Base-by-base conservation (phyloP, 1,140 invertebrate genomes). In the Ptiloglossa arizonensis region DNA sequence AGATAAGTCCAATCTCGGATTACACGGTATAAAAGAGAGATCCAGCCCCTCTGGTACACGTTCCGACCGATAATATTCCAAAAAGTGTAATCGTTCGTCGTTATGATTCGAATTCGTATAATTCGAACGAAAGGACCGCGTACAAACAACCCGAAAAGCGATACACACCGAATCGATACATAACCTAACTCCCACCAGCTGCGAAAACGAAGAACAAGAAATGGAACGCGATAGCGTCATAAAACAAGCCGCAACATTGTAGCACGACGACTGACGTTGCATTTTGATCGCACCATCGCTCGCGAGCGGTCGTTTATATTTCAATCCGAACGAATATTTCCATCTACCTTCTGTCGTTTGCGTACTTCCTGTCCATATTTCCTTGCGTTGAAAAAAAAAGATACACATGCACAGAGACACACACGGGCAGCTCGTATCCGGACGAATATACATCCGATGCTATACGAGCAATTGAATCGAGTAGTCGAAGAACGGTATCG, bases 101-200 rank as follows among this genome's bases (percentile, higher is more conserved):
- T 22, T n/a, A n/a, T n/a, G n/a, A 48, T n/a, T 62, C 57, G 69
- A 72, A 68, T 59, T 75, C 24, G 64, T 41, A 59, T 75, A 52
- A 63, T 50, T 63, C 52, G 1, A 15, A 32, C 62, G 62, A 67
- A 67, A 75, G 67, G 48, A 54, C 35, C 50, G 44, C 13, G 9
- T 35, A 46, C 50, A 63, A 19, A 29, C 41, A 68, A 68, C 41
- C 48, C 35, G 24, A 17, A 64, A 54, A 67, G 29, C 63, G 35
- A 35, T 41, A 41, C 24, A 57, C 63, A 48, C 57, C 35, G 50
- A 75, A 75, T 75, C 63, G 72, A 75, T 75, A 75, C 57, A 67
- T 75, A 67, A 75, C 62, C 48, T 41, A 1, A 13, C 41, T 1
- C 32, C 17, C 56, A 44, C 56, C 41, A 8, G 41, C 13, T 56